These are phyloP conservation scores for Aethes cnicana DNA, from an alignment of 2,888 invertebrate species.

Conservation along the genomic window DNA sequence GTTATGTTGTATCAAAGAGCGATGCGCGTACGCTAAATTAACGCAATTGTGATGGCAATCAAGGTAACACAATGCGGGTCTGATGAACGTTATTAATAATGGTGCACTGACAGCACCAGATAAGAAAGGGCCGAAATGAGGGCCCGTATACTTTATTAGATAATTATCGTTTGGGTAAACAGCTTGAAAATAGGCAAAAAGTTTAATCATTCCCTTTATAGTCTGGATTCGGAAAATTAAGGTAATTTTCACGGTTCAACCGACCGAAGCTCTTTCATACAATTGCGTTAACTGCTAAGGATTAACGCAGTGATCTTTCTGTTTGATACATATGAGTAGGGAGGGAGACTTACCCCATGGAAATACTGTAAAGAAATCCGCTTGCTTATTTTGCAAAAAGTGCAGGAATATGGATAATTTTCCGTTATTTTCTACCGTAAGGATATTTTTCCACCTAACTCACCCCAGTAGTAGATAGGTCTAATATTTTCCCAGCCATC, in stretches of 20 bases:
- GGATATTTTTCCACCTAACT: no score
- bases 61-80: conserved; percentile 23
- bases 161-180: conserved; percentile 45
- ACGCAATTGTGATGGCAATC: conserved; percentile 25
- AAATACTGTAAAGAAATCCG: no score
- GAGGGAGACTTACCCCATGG: no score
- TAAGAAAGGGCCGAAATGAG: conserved; percentile 47
- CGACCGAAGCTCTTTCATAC: background rate
- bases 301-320: no score
- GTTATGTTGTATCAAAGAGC: no score
- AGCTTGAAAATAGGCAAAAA: conserved; percentile 42
- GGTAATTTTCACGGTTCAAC: conserved; percentile 2
- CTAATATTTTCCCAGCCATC: no score
- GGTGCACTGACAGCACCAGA: conserved; percentile 46
- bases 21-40: conserved; percentile 10
- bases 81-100: conserved; percentile 46
- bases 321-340: no score
- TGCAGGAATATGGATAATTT: no score
- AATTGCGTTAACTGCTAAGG: no score
- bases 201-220: conserved; percentile 13
- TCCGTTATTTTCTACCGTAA: no score
- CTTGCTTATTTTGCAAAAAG: no score
- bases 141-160: conserved; percentile 43
- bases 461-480: no score
- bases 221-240: background rate